Conservation (phyloP, 1,140 invertebrate species). For the Drosophila parvula region DNA sequence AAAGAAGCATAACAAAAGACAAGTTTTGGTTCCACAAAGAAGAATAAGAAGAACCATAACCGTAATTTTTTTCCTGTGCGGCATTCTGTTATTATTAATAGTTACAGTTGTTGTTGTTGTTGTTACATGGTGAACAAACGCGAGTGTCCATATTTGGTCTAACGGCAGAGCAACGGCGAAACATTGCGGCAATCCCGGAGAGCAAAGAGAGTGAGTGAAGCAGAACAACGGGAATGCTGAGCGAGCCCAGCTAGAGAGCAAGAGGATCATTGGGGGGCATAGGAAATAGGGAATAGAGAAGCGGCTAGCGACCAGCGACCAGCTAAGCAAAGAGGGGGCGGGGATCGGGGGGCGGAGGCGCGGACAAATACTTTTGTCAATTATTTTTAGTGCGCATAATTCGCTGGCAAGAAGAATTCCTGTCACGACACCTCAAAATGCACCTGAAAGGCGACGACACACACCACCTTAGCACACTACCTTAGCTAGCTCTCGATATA, state of each 20-base stretch:
- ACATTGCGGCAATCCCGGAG: constrained; percentile 17
- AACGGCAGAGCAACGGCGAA: constrained; percentile 41
- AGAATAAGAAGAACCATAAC: constrained; percentile 23
- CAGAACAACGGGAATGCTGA: background rate
- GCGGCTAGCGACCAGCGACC: background rate
- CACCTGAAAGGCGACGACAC: constrained; percentile 63
- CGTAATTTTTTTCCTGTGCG: constrained; percentile 50
- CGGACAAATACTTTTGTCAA: constrained; percentile 62
- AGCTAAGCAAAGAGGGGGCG: background rate
- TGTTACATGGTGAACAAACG: constrained; percentile 64
- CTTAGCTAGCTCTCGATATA: constrained; percentile 15
- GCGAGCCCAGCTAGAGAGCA: background rate
- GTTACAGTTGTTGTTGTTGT: constrained; percentile 50
- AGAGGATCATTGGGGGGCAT: background rate
- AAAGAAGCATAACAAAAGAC: constrained; percentile 51
- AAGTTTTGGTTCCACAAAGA: constrained; percentile 47
- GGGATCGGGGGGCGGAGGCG: constrained; percentile 10
- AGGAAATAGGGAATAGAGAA: background rate
- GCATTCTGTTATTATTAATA: constrained; percentile 55
- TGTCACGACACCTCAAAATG: constrained; percentile 82
- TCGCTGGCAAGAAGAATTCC: constrained; percentile 70
- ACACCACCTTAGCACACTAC: background rate
- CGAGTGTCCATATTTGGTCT: constrained; percentile 75
- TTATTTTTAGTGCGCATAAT: constrained; percentile 82
- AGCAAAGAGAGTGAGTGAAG: constrained; percentile 34